Conservation (phyloP, 2,797 vertebrate species). For the Sebastes steindachneri region DNA sequence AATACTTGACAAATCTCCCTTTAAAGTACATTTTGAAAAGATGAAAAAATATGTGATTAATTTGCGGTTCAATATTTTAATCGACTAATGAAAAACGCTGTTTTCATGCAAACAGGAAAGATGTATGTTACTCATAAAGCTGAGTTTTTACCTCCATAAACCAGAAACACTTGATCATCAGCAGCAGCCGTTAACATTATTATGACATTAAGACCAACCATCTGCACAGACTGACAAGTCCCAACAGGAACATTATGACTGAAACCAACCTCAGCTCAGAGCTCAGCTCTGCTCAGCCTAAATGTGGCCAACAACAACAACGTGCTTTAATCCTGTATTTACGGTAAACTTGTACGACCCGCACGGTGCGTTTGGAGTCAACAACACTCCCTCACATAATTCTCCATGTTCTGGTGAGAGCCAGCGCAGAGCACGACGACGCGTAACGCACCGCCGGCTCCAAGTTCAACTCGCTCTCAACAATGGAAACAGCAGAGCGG, state of each 20-base stretch:
- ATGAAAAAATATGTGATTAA: too few relatives aligned
- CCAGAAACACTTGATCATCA: background rate
- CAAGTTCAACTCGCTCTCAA: constrained; percentile 14
- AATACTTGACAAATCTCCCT: too few relatives aligned
- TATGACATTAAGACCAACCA: background rate
- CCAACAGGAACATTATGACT: background rate
- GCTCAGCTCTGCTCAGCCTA: background rate
- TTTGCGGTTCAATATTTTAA: too few relatives aligned
- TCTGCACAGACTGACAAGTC: background rate
- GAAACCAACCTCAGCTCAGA: background rate
- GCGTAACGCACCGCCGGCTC: background rate
- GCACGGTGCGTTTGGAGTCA: constrained; percentile 29
- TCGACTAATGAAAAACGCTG: too few relatives aligned
- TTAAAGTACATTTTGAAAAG: too few relatives aligned
- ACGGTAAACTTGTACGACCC: background rate
- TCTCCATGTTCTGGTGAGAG: background rate
- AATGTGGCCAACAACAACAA: background rate
- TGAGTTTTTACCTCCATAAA: background rate
- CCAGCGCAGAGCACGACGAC: constrained; percentile 1
- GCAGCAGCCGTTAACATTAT: background rate
- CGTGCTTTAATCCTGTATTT: background rate
- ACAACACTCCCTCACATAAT: background rate
- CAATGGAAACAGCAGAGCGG: constrained; percentile 58
- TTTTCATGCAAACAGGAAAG: too few relatives aligned
- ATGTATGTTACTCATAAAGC: too few relatives aligned